phyloP scores from a whole-genome alignment of 2,888 invertebrate species.

The Spodoptera picta region DNA sequence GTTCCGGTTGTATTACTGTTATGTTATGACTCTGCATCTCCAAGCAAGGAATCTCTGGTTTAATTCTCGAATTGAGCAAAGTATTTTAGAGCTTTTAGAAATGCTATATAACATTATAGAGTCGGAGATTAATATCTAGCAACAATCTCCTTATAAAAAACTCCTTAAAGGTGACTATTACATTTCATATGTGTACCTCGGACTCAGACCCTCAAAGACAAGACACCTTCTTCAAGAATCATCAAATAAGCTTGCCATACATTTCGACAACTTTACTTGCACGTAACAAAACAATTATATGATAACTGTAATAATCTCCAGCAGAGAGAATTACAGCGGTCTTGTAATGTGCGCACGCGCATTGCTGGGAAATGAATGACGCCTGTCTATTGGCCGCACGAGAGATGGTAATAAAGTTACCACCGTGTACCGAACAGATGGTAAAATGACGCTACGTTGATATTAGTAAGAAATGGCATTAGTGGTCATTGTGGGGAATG shows the following conservation, averaged over 20 bases:
- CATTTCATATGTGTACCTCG: too few relatives aligned
- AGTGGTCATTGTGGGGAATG: slow-evolving; percentile 23
- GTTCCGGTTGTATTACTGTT: slow-evolving; percentile 43
- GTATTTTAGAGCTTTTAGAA: too few relatives aligned
- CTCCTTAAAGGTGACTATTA: too few relatives aligned
- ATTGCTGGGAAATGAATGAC: slow-evolving; percentile 41
- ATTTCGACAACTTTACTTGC: slow-evolving; percentile 26
- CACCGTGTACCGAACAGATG: slow-evolving; percentile 25
- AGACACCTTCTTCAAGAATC: background rate
- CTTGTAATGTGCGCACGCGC: slow-evolving; percentile 42
- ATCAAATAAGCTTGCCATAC: slow-evolving; percentile 3
- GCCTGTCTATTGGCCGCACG: slow-evolving; percentile 60
- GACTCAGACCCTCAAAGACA: too few relatives aligned
- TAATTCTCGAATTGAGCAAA: too few relatives aligned
- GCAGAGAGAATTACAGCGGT: slow-evolving; percentile 34
- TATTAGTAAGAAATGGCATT: slow-evolving; percentile 7
- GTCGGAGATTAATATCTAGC: too few relatives aligned
- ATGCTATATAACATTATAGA: too few relatives aligned
- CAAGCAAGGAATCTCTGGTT: too few relatives aligned
- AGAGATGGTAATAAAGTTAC: slow-evolving; percentile 60
- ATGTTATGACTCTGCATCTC: slow-evolving; percentile 3
- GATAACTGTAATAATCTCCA: slow-evolving; percentile 39
- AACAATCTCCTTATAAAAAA: too few relatives aligned
- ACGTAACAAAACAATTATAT: slow-evolving; percentile 6
- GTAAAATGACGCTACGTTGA: slow-evolving; percentile 27